Evolutionary conservation across 2,113 vertebrate genomes (phyloP), one percentile per base, ranked within the genome.

Genomic region (Cynoglossus semilaevis): DNA sequence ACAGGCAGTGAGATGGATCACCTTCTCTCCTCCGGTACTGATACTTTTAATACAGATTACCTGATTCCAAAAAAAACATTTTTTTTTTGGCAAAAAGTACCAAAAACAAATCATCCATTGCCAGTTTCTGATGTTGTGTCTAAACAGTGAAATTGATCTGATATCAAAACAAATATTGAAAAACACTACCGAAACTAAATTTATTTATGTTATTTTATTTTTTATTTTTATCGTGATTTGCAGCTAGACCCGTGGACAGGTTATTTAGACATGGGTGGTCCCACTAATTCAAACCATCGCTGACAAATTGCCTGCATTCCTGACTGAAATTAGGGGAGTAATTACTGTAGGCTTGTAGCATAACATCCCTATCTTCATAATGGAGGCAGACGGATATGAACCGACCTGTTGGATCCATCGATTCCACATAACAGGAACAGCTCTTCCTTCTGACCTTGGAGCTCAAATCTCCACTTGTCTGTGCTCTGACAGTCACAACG

Each of bases 21-120:
- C 49, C 70, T 83, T 83, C 80, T 75, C 16, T 62, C 59, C 49
- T 58, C 45, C 65, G 36, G 35, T n/a, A 34, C n/a, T 44, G 40
- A 40, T 40, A 40, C 62, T 41, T n/a, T 36, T 22, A 58, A 17
- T 17, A 11, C 22, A 29, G 22, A 29, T 29, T 2, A 29, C 22
- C 22, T 29, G 22, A 29, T 2, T 29, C 22, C 6, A 29, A 29
- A 29, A 29, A 29, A 29, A 29, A 29, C 3, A n/a, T n/a, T n/a
- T 29, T 4, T 29, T 29, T 4, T 29, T 29, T 29, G 22, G 22
- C 22, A 29, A 29, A 29, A 29, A 29, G 22, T 29, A 29, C 3
- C 22, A 29, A 29, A 29, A 29, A 29, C n/a, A 29, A 2, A 29
- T 2, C 22, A 29, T n/a, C 22, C 3, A 29, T 6, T 29, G 22